phyloP scores from a whole-genome alignment of 2,888 invertebrate species.

The Drosophila austrosaltans region DNA sequence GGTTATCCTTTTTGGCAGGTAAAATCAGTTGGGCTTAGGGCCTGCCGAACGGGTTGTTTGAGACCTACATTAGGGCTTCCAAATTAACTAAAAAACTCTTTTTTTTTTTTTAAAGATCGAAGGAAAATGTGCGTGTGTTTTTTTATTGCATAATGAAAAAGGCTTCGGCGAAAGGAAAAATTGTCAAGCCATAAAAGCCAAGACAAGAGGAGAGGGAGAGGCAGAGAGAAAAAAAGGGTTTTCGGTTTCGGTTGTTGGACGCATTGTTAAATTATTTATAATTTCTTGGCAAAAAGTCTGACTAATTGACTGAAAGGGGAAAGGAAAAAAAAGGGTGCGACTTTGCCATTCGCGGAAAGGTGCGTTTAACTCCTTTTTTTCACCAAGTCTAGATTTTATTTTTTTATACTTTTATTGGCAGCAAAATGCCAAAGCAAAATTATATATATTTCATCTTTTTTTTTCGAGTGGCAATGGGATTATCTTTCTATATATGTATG shows the following conservation, averaged over 20 bases:
- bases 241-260: slow-evolving; percentile 11
- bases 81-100: slow-evolving; percentile 55
- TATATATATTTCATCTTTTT: neutral
- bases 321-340: slow-evolving; percentile 21
- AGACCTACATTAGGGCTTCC: slow-evolving; percentile 30
- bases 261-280: slow-evolving; percentile 43
- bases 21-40: neutral
- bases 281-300: slow-evolving; percentile 44
- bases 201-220: slow-evolving; percentile 5
- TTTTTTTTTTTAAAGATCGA: neutral
- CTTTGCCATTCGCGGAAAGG: slow-evolving; percentile 13
- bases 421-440: neutral
- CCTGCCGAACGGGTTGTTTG: slow-evolving; percentile 59
- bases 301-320: slow-evolving; percentile 79
- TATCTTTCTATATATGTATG: neutral
- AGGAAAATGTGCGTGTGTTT: slow-evolving; percentile 40
- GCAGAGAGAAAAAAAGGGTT: slow-evolving; percentile 26
- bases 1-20: slow-evolving; percentile 59
- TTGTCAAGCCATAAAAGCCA: slow-evolving; percentile 18
- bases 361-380: slow-evolving; percentile 13
- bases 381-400: neutral
- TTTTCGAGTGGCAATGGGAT: slow-evolving; percentile 24
- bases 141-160: slow-evolving; percentile 74
- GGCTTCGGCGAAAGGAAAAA: slow-evolving; percentile 57
- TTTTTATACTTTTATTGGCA: slow-evolving; percentile 8